Conservation (phyloP, 1,140 invertebrate genomes). For the Bombus sibiricus region DNA sequence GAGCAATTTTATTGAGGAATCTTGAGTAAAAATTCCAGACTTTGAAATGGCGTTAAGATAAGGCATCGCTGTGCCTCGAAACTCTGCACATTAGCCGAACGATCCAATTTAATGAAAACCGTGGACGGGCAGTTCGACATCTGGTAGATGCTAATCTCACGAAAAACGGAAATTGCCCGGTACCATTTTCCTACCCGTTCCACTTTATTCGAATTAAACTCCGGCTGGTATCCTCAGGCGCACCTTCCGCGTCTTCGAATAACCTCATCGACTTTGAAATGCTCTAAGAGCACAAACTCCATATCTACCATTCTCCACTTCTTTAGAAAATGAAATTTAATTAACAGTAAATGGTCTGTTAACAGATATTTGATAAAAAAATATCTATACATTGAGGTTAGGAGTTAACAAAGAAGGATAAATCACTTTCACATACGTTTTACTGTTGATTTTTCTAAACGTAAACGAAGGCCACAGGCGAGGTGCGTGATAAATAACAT, state of each 20-base stretch:
- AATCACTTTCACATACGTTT: background rate
- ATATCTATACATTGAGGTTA: background rate
- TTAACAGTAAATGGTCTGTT: background rate
- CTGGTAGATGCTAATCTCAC: conserved; percentile 6
- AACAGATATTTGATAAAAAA: background rate
- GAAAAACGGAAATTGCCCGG: background rate
- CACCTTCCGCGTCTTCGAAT: background rate
- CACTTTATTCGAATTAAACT: background rate
- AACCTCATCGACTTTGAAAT: too few species aligned
- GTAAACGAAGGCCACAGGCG: background rate
- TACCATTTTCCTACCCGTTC: background rate
- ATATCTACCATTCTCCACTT: background rate
- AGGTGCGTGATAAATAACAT: too few species aligned
- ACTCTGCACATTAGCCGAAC: background rate
- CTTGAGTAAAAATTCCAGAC: background rate
- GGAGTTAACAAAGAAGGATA: background rate
- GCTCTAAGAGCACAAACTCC: background rate
- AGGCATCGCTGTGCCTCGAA: background rate
- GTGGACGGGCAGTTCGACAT: conserved; percentile 3
- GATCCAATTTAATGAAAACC: conserved; percentile 11
- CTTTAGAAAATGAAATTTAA: background rate
- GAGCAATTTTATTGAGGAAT: background rate
- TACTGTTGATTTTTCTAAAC: too few species aligned
- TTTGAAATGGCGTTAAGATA: background rate
- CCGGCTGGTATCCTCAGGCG: background rate